Evolutionary conservation across 1,140 invertebrate genomes (phyloP), one percentile per base, ranked within the genome.

Genomic region (Drosophila bifasciata): DNA sequence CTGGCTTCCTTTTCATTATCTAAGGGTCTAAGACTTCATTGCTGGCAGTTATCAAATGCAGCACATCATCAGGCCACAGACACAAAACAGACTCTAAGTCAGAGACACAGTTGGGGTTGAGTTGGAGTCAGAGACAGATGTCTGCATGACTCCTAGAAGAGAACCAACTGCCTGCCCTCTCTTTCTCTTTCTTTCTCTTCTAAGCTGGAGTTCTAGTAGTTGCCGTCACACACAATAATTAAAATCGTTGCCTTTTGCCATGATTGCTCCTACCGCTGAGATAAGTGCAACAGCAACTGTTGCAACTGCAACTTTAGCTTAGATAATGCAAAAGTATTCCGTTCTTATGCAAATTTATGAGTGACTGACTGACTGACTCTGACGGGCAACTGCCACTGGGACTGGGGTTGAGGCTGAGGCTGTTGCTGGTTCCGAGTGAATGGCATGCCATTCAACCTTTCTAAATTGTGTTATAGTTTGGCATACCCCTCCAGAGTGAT

Each of bases 331-430:
- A 76, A 62, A 69, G 60, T 71, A 55, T 70, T 70, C 64, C 57
- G 58, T 79, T 71, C 50, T 68, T 88, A 88, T 88, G 83, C 75
- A 88, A 88, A 88, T 88, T 88, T 88, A 88, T 88, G 83, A 85
- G 62, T 88, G 74, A 86, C 80, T 78, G 75, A 76, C 68, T 64
- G 73, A 53, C 52, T 67, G 77, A 64, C 58, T 73, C 57, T 56
- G 62, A 80, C 51, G 63, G 76, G 58, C 50, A 72, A 69, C 80
- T 84, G 76, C 55, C 76, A 79, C 59, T 57, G 58, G 62, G 68
- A n/a, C 60, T 25, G 9, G 11, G 23, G 40, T 11, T 43, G 48
- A 56, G 39, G n/a, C n/a, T n/a, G n/a, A n/a, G n/a, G n/a, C n/a
- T n/a, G n/a, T n/a, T n/a, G 51, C 60, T 46, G 28, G 23, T 43